These are phyloP conservation scores for Drosophila willistoni DNA, from an alignment of 1,140 invertebrate species.

Conservation along the genomic window DNA sequence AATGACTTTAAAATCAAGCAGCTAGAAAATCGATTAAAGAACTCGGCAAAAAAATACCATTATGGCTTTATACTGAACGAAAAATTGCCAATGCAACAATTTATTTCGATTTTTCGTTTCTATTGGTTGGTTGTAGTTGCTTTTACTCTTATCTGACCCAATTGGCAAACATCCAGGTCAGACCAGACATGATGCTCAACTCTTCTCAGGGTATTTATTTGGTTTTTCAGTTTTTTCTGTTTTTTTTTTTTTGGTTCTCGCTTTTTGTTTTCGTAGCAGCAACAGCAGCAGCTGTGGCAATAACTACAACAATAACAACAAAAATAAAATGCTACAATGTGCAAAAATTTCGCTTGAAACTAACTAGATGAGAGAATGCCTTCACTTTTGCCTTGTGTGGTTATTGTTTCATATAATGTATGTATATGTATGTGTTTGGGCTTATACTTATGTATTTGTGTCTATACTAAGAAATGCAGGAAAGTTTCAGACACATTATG, in stretches of 20 bases:
- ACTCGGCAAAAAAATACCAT: background rate
- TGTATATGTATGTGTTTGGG: background rate
- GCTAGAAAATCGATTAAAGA: conserved; percentile 10
- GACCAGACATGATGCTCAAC: conserved; percentile 49
- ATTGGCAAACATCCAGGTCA: conserved; percentile 70
- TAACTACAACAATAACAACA: conserved; percentile 26
- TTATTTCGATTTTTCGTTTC: conserved; percentile 37
- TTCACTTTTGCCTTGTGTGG: conserved; percentile 13
- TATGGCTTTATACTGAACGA: background rate
- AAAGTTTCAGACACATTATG: no score
- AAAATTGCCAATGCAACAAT: conserved; percentile 24
- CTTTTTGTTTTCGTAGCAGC: background rate
- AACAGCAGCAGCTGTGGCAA: conserved; percentile 29
- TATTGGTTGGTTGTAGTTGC: background rate
- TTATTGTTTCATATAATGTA: conserved; percentile 26
- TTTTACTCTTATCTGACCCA: conserved; percentile 55
- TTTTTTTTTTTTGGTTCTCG: background rate
- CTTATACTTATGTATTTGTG: background rate
- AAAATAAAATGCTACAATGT: conserved; percentile 42
- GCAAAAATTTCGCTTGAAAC: conserved; percentile 42
- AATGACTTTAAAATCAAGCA: conserved; percentile 17
- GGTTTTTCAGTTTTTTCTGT: background rate
- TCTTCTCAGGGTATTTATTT: background rate
- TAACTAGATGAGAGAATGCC: conserved; percentile 25
- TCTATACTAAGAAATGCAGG: background rate